These are phyloP conservation scores for Pachycephala philippinensis DNA, from an alignment of 2,113 vertebrate genomes.

Conservation along the genomic window DNA sequence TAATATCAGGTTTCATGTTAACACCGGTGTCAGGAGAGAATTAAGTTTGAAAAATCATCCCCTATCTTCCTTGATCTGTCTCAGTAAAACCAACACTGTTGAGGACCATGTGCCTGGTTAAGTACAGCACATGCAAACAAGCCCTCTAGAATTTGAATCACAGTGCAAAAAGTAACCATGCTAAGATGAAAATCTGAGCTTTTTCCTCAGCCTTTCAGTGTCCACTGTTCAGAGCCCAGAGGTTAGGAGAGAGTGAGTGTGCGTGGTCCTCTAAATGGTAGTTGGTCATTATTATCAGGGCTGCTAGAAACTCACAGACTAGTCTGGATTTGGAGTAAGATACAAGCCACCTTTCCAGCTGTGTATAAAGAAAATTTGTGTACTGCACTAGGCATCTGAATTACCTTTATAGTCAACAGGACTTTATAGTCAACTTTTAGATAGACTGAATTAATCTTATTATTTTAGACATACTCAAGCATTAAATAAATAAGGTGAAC, in stretches of 20 bases:
- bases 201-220: neutral
- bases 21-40: neutral
- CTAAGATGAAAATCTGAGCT: neutral
- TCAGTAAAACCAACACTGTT: neutral
- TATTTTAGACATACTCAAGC: neutral
- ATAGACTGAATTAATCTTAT: neutral
- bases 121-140: neutral
- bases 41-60: neutral
- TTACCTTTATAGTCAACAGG: neutral
- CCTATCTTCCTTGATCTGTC: neutral
- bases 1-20: neutral
- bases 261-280: neutral
- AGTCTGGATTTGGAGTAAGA: neutral
- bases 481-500: neutral
- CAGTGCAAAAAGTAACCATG: neutral
- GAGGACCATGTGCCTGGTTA: neutral
- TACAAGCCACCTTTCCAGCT: neutral
- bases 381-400: neutral
- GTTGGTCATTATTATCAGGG: neutral
- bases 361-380: neutral
- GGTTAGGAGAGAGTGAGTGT: neutral
- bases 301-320: neutral
- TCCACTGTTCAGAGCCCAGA: neutral
- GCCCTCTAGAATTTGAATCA: neutral
- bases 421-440: neutral